phyloP scores from a whole-genome alignment of 2,888 invertebrate species.

The Eueremaeus valkanovi region DNA sequence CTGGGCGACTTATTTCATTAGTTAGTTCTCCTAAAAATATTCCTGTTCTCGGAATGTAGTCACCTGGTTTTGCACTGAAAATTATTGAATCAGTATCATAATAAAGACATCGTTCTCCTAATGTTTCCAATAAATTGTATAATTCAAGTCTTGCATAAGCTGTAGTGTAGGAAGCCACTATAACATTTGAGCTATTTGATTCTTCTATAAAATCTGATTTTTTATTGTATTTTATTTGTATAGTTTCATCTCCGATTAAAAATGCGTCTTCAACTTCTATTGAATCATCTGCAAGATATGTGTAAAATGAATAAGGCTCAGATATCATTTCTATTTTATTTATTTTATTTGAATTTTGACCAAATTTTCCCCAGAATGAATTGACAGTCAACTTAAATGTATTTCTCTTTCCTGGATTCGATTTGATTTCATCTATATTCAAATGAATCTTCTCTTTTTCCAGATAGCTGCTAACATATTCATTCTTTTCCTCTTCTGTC shows the following conservation, averaged over 20 bases:
- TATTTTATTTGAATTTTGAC: conserved; percentile 34
- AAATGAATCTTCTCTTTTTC: conserved; percentile 47
- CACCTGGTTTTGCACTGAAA: conserved; percentile 44
- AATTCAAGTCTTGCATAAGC: conserved; percentile 50
- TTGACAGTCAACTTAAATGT: conserved; percentile 46
- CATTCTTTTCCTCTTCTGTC: conserved; percentile 44
- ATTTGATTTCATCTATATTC: conserved; percentile 42
- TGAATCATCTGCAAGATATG: conserved; percentile 33
- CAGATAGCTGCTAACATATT: conserved; percentile 45
- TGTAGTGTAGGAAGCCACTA: conserved; percentile 52
- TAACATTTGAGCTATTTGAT: conserved; percentile 47
- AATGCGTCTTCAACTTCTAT: background rate
- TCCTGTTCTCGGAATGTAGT: conserved; percentile 48
- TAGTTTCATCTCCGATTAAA: background rate
- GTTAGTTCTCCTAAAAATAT: conserved; percentile 51
- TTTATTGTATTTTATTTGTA: conserved; percentile 22
- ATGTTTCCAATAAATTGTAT: conserved; percentile 49
- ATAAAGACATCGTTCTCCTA: conserved; percentile 50
- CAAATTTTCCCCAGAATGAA: conserved; percentile 47
- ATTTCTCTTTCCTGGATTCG: conserved; percentile 45
- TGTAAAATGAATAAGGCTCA: conserved; percentile 36
- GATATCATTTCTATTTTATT: conserved; percentile 31
- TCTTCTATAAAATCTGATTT: background rate
- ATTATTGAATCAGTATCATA: conserved; percentile 52
- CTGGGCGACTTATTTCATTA: conserved; percentile 49